These are phyloP conservation scores for Callocephalon fimbriatum DNA, from an alignment of 2,113 vertebrate genomes.

Conservation along the genomic window DNA sequence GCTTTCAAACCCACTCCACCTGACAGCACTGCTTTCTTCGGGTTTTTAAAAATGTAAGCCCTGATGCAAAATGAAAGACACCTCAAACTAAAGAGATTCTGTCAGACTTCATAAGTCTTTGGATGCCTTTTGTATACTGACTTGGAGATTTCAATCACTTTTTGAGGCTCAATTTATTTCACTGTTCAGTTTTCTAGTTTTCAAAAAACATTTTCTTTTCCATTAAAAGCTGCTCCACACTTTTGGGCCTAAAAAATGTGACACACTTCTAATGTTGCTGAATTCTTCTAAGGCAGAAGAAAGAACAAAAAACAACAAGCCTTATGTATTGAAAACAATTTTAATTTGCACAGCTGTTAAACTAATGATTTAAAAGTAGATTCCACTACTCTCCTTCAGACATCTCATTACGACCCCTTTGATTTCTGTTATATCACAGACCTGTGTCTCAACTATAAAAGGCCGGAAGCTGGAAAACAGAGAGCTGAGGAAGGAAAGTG, in stretches of 20 bases:
- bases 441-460: not conserved
- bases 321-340: not conserved
- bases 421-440: not conserved
- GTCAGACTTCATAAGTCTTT: slow-evolving; percentile 37
- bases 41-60: slow-evolving; percentile 15
- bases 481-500: not conserved
- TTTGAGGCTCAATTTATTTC: slow-evolving; percentile 52
- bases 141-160: slow-evolving; percentile 40
- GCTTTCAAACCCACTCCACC: slow-evolving; percentile 41
- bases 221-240: slow-evolving; percentile 21
- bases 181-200: slow-evolving; percentile 22
- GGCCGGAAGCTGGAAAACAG: not conserved
- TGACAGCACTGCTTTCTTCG: slow-evolving; percentile 14
- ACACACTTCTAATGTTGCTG: not conserved
- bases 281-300: not conserved
- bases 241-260: slow-evolving; percentile 27
- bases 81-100: slow-evolving; percentile 49
- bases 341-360: not conserved
- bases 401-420: not conserved
- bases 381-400: not conserved
- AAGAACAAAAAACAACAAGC: slow-evolving; percentile 38
- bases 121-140: slow-evolving; percentile 52
- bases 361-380: not conserved
- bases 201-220: slow-evolving; percentile 53
- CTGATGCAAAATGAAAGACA: slow-evolving; percentile 49